These are phyloP conservation scores for Seriola rivoliana DNA, from an alignment of 2,113 vertebrate species.

Conservation along the genomic window DNA sequence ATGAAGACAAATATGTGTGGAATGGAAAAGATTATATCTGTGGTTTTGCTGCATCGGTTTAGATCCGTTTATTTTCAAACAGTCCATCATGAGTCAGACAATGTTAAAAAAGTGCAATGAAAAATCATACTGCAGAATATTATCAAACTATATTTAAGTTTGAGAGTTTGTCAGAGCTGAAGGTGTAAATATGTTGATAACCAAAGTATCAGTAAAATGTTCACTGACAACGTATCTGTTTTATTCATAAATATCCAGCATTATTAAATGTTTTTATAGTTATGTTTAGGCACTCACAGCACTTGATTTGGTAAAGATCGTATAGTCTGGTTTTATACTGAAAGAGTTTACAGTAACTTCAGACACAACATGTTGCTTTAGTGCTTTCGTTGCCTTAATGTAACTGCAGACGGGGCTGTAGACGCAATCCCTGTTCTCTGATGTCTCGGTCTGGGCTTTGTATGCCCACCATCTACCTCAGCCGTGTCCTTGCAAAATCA, in stretches of 20 bases:
- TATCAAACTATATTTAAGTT: no score
- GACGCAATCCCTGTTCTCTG: not conserved
- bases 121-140: no score
- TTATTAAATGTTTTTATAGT: no score
- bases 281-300: not conserved
- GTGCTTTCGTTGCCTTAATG: not conserved
- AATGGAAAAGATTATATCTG: not conserved
- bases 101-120: no score
- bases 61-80: no score
- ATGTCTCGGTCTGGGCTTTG: not conserved
- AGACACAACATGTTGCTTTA: no score
- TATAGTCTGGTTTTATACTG: not conserved
- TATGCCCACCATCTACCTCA: not conserved
- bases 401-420: not conserved
- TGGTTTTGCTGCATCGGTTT: not conserved
- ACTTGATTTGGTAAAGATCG: not conserved
- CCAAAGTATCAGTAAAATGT: no score
- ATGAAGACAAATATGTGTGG: not conserved
- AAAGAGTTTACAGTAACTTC: no score
- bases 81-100: no score
- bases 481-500: not conserved
- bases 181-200: no score
- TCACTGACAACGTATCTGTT: not conserved
- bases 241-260: not conserved
- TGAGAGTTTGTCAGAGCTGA: no score